Conservation (phyloP, 2,113 vertebrate species). For the Ia io region DNA sequence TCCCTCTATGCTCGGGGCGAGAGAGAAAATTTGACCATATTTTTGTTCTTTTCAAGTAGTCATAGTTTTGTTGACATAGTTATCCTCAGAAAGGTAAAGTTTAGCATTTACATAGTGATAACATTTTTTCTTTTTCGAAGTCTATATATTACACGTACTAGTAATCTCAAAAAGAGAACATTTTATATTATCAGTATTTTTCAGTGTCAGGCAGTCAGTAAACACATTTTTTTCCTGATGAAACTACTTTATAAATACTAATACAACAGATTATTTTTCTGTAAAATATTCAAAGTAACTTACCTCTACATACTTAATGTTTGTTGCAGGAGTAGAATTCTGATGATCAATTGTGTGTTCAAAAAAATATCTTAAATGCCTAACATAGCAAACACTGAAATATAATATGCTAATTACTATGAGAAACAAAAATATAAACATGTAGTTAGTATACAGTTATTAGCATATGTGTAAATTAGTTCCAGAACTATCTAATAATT, state of each 20-base stretch:
- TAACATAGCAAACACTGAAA: background rate
- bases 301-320: background rate
- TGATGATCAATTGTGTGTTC: background rate
- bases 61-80: background rate
- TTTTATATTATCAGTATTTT: background rate
- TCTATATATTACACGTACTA: background rate
- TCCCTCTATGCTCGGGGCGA: background rate
- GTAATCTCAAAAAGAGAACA: background rate
- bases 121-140: background rate
- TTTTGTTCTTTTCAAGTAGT: background rate
- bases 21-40: background rate
- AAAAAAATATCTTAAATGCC: background rate
- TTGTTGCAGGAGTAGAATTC: background rate
- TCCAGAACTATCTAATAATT: background rate
- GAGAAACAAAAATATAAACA: too few species aligned
- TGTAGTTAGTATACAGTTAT: background rate
- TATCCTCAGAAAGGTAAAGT: background rate
- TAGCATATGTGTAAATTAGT: background rate
- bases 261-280: background rate
- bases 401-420: background rate
- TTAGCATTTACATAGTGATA: background rate
- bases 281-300: background rate
- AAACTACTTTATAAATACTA: background rate
- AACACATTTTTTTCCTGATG: background rate
- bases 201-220: background rate